Evolutionary conservation across 2,797 vertebrate genomes (phyloP).

Genomic region (Lemur catta): DNA sequence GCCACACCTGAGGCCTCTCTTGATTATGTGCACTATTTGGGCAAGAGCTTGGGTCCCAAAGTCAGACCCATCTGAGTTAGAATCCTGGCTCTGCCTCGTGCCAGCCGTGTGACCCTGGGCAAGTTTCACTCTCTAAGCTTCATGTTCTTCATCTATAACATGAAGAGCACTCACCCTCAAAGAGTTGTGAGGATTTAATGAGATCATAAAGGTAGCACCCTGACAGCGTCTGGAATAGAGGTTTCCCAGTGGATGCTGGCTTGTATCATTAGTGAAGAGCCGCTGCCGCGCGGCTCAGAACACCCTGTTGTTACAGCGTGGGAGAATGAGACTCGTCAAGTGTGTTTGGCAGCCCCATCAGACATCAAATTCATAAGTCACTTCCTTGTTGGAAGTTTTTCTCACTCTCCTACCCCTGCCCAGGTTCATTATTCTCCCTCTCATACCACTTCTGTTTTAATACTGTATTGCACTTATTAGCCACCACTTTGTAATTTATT

Average conservation of each 20-base stretch:
- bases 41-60: not conserved
- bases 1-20: not conserved
- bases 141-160: not conserved
- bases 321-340: not conserved
- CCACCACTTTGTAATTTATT: not conserved
- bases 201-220: not conserved
- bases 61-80: not conserved
- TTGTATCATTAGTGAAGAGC: not conserved
- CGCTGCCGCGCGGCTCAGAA: not conserved
- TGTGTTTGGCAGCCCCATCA: not conserved
- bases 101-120: not conserved
- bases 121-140: not conserved
- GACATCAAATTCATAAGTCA: not conserved
- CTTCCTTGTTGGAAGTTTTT: not conserved
- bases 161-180: not conserved
- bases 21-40: not conserved
- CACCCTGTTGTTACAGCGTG: not conserved
- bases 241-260: not conserved
- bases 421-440: not conserved
- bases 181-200: constrained; percentile 38
- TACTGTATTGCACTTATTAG: not conserved
- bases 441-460: not conserved
- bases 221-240: not conserved
- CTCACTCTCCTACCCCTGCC: not conserved
- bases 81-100: not conserved